phyloP scores from a whole-genome alignment of 1,140 invertebrate species.

The Berghia stephanieae region DNA sequence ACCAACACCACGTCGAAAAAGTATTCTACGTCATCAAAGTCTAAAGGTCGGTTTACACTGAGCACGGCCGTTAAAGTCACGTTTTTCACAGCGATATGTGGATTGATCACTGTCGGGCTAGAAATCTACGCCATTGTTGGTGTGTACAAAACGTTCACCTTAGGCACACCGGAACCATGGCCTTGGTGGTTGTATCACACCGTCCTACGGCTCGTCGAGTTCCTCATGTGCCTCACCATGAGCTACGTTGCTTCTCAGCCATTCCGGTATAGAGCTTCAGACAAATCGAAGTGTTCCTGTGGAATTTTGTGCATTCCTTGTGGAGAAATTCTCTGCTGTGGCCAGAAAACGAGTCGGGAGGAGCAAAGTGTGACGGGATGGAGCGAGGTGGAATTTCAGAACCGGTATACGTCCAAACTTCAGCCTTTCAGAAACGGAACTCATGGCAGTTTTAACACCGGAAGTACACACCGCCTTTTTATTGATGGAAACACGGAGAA shows the following conservation, averaged over 20 bases:
- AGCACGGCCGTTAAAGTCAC: conserved; percentile 68
- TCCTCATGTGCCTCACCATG: conserved; percentile 82
- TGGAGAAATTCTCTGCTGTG: conserved; percentile 31
- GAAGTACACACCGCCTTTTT: neutral
- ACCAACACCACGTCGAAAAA: neutral
- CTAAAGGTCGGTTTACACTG: too few species aligned
- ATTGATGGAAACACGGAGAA: neutral
- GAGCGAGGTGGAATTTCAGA: conserved; percentile 5
- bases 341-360: neutral
- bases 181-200: conserved; percentile 90
- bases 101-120: conserved; percentile 80
- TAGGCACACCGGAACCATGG: conserved; percentile 72
- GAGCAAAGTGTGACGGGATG: neutral
- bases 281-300: conserved; percentile 14
- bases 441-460: neutral
- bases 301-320: conserved; percentile 32
- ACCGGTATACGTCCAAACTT: neutral
- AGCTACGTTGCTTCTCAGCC: conserved; percentile 80
- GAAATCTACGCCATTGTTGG: conserved; percentile 86
- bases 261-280: conserved; percentile 37
- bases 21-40: too few species aligned
- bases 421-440: neutral
- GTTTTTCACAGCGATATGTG: conserved; percentile 82
- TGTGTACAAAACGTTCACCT: conserved; percentile 71
- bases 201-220: conserved; percentile 82